phyloP scores from a whole-genome alignment of 2,113 vertebrate species.

The Rhipidura dahli region DNA sequence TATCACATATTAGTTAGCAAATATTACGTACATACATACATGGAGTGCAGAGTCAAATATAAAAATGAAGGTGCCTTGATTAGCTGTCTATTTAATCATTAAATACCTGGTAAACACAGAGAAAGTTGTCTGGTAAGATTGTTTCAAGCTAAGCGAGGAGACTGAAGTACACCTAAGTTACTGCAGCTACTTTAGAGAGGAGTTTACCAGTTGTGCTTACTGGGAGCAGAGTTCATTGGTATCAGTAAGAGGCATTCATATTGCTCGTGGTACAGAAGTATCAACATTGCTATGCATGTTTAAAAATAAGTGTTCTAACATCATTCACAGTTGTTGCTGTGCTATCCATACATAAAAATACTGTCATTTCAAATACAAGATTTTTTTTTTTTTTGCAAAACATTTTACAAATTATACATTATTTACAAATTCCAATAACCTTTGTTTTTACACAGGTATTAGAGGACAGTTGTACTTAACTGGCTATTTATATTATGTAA shows the following conservation, averaged over 20 bases:
- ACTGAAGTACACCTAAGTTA: neutral
- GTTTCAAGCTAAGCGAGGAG: constrained; percentile 17
- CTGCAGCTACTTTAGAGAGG: neutral
- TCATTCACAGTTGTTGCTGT: constrained; percentile 58
- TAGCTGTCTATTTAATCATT: constrained; percentile 11
- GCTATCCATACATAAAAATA: constrained; percentile 60
- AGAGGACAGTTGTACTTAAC: neutral
- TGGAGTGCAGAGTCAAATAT: constrained; percentile 53
- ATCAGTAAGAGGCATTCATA: constrained; percentile 26
- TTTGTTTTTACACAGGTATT: constrained; percentile 39
- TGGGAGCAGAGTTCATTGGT: constrained; percentile 33
- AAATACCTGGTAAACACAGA: constrained; percentile 41
- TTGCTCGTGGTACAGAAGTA: constrained; percentile 15
- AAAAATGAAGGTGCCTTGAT: constrained; percentile 41
- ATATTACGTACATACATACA: constrained; percentile 35
- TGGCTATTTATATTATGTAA: neutral
- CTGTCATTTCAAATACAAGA: constrained; percentile 62
- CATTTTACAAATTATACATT: constrained; percentile 68
- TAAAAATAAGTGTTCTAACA: constrained; percentile 33
- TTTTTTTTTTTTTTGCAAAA: constrained; percentile 1
- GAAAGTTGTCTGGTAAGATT: neutral
- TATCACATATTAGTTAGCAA: constrained; percentile 52
- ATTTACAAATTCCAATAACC: constrained; percentile 58
- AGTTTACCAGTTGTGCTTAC: constrained; percentile 42
- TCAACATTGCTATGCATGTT: constrained; percentile 3